Evolutionary conservation across 2,797 vertebrate genomes (phyloP).

Genomic region (Sebastes kiyomatsui): DNA sequence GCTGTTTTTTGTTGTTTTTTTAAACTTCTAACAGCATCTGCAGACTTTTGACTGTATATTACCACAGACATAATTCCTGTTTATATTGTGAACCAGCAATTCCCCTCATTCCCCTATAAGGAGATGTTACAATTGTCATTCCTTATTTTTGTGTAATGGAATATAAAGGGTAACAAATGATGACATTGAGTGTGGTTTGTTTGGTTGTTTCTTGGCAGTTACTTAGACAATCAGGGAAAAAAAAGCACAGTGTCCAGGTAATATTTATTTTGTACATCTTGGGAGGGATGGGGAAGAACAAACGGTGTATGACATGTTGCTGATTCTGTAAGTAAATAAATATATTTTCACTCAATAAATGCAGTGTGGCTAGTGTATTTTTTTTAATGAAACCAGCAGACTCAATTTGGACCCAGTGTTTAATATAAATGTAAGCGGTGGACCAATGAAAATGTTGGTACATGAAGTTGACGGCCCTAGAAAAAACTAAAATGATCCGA

Average conservation of each 20-base stretch:
- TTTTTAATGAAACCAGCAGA: not conserved
- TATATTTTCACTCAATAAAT: constrained; percentile 81
- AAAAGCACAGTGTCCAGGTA: constrained; percentile 77
- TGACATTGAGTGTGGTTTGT: constrained; percentile 51
- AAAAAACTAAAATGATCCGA: not conserved
- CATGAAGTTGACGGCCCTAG: not conserved
- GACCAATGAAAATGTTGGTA: not conserved
- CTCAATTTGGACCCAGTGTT: not conserved
- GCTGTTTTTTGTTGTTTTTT: constrained; percentile 48
- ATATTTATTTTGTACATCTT: constrained; percentile 81
- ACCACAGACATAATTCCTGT: constrained; percentile 61
- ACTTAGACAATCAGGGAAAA: constrained; percentile 83
- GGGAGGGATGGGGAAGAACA: constrained; percentile 65
- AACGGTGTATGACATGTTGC: constrained; percentile 72
- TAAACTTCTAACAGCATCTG: constrained; percentile 42
- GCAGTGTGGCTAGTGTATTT: not conserved
- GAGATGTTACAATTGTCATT: constrained; percentile 78
- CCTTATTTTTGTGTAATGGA: constrained; percentile 78
- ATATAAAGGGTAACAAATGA: constrained; percentile 71
- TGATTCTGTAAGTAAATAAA: constrained; percentile 85
- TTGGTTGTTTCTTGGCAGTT: constrained; percentile 72
- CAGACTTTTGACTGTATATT: constrained; percentile 65
- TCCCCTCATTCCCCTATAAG: constrained; percentile 56
- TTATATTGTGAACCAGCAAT: constrained; percentile 68
- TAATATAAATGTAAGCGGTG: not conserved